A percentile compares a stretch with the other conserved stretches of the same genome.
Conservation (phyloP, 2,797 vertebrate genomes). For the Gila robusta region DNA sequence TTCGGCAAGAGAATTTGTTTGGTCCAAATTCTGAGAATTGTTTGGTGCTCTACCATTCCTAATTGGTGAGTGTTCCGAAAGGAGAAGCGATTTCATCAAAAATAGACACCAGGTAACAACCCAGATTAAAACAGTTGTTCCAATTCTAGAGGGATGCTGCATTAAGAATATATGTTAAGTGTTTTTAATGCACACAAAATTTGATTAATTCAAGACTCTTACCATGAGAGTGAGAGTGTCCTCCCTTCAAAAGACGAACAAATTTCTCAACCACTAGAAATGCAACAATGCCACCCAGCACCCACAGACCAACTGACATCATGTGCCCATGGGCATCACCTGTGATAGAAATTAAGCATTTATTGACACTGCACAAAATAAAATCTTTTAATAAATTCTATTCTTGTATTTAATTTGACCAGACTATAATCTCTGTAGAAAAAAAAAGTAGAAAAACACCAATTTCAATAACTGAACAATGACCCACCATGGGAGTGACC, state of each 20-base stretch:
- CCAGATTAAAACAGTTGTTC: neutral
- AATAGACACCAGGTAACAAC: neutral
- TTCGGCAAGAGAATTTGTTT: neutral
- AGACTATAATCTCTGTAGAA: neutral
- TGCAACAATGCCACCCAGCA: conserved; percentile 89
- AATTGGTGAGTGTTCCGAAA: neutral
- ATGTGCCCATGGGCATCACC: conserved; percentile 85
- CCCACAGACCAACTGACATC: conserved; percentile 92
- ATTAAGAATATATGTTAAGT: neutral
- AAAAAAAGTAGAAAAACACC: neutral
- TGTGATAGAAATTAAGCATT: conserved; percentile 47
- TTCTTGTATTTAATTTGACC: too few species aligned
- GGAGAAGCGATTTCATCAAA: neutral
- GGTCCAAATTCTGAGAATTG: too few species aligned
- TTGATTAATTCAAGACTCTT: neutral
- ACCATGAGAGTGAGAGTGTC: conserved; percentile 79
- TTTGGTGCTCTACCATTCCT: neutral
- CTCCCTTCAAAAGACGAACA: conserved; percentile 89
- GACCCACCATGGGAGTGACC: conserved; percentile 86
- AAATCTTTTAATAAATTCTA: neutral
- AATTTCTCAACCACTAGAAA: conserved; percentile 94
- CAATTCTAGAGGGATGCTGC: neutral
- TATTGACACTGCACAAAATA: neutral
- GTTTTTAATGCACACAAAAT: neutral
- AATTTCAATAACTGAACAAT: neutral